phyloP scores from a whole-genome alignment of 2,113 vertebrate species.

The Montifringilla adamsi region DNA sequence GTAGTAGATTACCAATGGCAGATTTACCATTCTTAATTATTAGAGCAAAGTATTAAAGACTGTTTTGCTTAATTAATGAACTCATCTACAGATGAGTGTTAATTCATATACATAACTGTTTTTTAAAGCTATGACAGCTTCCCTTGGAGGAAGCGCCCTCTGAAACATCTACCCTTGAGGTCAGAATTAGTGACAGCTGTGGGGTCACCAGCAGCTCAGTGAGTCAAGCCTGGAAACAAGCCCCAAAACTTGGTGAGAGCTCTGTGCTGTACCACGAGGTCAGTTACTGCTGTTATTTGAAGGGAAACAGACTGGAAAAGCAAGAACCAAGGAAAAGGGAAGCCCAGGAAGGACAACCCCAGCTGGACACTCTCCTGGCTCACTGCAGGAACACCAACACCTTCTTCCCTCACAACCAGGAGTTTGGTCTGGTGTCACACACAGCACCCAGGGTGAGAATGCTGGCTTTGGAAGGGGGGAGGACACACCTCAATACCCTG shows the following conservation, averaged over 20 bases:
- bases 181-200: background rate
- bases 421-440: background rate
- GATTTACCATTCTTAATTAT: conserved; percentile 66
- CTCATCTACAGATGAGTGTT: conserved; percentile 52
- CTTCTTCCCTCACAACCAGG: background rate
- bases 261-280: background rate
- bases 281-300: background rate
- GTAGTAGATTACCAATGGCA: conserved; percentile 60
- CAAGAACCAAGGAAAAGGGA: background rate
- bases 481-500: background rate
- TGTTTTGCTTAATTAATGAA: conserved; percentile 73
- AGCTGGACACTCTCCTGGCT: background rate
- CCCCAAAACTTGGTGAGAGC: background rate
- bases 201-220: background rate
- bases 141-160: background rate
- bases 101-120: conserved; percentile 51
- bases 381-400: background rate
- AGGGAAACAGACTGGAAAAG: background rate
- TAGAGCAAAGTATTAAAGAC: conserved; percentile 59
- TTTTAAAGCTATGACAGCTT: conserved; percentile 49
- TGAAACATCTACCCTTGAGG: conserved; percentile 2
- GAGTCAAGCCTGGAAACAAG: background rate
- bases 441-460: background rate
- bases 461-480: background rate
- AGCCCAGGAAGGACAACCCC: background rate